These are phyloP conservation scores for Melangyna quadrimaculata DNA, from an alignment of 2,888 invertebrate genomes.

Conservation along the genomic window DNA sequence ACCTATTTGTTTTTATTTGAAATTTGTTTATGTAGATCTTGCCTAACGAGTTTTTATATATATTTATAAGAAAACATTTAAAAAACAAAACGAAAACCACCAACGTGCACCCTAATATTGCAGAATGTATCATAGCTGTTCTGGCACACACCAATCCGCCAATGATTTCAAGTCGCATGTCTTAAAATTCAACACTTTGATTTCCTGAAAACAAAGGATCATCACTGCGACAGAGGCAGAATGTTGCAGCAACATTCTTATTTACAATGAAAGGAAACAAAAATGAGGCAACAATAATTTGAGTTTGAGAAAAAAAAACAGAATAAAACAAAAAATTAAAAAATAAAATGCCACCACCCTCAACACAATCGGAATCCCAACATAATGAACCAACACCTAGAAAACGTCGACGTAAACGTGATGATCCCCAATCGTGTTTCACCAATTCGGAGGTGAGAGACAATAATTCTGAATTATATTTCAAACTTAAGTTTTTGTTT, in stretches of 20 bases:
- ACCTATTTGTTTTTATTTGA: background rate
- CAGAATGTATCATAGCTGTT: background rate
- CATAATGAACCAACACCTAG: constrained; percentile 82
- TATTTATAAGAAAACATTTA: background rate
- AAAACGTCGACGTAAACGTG: constrained; percentile 85
- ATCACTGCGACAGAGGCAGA: constrained; percentile 1
- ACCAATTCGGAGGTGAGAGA: constrained; percentile 79
- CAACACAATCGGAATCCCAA: constrained; percentile 80
- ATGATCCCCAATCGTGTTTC: constrained; percentile 84
- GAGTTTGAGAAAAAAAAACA: background rate
- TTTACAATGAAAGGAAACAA: constrained; percentile 16
- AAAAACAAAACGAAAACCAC: background rate
- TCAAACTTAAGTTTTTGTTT: constrained; percentile 1
- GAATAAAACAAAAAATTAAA: background rate
- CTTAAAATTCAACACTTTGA: background rate
- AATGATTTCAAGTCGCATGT: background rate
- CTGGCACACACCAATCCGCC: background rate
- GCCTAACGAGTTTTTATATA: no score
- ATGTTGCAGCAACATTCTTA: constrained; percentile 44
- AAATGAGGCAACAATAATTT: background rate
- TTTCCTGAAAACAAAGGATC: constrained; percentile 9
- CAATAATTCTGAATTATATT: constrained; percentile 8
- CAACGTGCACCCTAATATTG: constrained; percentile 5
- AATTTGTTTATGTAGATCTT: background rate
- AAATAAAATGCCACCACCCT: constrained; percentile 81